These are phyloP conservation scores for Himalopsyche tibetana DNA, from an alignment of 2,888 invertebrate genomes.

Conservation along the genomic window DNA sequence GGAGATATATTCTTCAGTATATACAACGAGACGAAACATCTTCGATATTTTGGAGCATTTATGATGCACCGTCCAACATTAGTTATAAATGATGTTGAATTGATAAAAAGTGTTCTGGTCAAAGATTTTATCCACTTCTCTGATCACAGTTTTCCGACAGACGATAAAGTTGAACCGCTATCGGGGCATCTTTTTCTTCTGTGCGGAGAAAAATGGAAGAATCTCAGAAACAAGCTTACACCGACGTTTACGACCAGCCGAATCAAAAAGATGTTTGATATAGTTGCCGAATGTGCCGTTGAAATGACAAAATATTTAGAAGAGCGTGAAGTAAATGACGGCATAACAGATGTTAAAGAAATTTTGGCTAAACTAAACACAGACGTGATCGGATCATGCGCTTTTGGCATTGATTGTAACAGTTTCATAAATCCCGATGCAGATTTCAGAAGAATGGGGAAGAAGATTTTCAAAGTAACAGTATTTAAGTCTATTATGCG, in stretches of 20 bases:
- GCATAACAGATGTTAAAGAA: slow-evolving; percentile 71
- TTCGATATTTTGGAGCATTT: slow-evolving; percentile 68
- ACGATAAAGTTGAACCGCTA: slow-evolving; percentile 75
- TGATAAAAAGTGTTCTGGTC: slow-evolving; percentile 68
- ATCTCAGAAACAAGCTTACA: slow-evolving; percentile 75
- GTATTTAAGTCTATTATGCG: background rate
- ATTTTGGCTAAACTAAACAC: slow-evolving; percentile 72
- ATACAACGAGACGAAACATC: slow-evolving; percentile 55
- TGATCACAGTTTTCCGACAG: slow-evolving; percentile 70
- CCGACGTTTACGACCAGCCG: slow-evolving; percentile 79
- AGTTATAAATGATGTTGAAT: slow-evolving; percentile 69
- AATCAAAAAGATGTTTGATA: slow-evolving; percentile 76
- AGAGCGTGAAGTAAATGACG: slow-evolving; percentile 62
- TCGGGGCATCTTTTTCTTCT: slow-evolving; percentile 74
- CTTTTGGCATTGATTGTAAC: slow-evolving; percentile 75
- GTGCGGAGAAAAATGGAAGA: slow-evolving; percentile 75
- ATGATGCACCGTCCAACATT: slow-evolving; percentile 68
- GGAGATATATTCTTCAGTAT: slow-evolving; percentile 57
- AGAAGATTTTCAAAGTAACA: slow-evolving; percentile 63
- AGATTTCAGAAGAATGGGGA: slow-evolving; percentile 68
- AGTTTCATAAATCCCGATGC: slow-evolving; percentile 71
- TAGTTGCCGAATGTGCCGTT: slow-evolving; percentile 72
- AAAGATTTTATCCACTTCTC: slow-evolving; percentile 70
- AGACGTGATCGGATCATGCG: slow-evolving; percentile 74
- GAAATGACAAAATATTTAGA: slow-evolving; percentile 68